Evolutionary conservation across 1,140 invertebrate genomes (phyloP).

Genomic region (Dreissena rostriformis): DNA sequence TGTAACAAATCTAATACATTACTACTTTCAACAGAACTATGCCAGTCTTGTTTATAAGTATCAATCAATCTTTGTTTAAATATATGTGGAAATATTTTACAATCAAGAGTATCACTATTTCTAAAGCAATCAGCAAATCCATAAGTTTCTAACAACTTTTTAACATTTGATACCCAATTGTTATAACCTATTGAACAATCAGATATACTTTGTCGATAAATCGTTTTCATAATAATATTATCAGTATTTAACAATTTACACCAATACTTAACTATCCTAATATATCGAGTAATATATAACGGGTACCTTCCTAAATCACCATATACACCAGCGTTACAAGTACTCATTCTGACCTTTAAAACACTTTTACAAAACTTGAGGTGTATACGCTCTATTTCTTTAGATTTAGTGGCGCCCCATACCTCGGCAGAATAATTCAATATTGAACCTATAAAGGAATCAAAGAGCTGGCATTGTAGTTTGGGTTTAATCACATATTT

Average conservation of each 20-base stretch:
- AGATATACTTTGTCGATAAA: not conserved
- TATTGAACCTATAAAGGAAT: constrained; percentile 23
- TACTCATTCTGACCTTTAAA: constrained; percentile 10
- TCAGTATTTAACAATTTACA: constrained; percentile 18
- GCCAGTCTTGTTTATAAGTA: constrained; percentile 15
- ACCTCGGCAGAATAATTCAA: constrained; percentile 32
- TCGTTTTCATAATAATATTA: constrained; percentile 30
- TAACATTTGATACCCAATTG: constrained; percentile 10
- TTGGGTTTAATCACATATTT: not conserved
- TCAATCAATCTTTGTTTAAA: constrained; percentile 18
- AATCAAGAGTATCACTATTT: not conserved
- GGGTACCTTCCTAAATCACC: constrained; percentile 1
- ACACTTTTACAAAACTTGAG: constrained; percentile 6
- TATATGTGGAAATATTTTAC: not conserved
- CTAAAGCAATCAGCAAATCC: not conserved
- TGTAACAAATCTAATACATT: not conserved
- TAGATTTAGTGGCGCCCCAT: not conserved
- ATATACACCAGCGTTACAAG: constrained; percentile 9
- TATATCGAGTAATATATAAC: constrained; percentile 5
- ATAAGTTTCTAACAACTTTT: constrained; percentile 22
- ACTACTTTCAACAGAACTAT: not conserved
- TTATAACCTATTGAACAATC: not conserved
- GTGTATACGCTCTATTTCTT: constrained; percentile 15
- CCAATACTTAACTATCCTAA: constrained; percentile 25
- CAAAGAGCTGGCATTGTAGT: constrained; percentile 3